Base-by-base conservation (phyloP, 2,113 vertebrate species). In the Burhinus oedicnemus region DNA sequence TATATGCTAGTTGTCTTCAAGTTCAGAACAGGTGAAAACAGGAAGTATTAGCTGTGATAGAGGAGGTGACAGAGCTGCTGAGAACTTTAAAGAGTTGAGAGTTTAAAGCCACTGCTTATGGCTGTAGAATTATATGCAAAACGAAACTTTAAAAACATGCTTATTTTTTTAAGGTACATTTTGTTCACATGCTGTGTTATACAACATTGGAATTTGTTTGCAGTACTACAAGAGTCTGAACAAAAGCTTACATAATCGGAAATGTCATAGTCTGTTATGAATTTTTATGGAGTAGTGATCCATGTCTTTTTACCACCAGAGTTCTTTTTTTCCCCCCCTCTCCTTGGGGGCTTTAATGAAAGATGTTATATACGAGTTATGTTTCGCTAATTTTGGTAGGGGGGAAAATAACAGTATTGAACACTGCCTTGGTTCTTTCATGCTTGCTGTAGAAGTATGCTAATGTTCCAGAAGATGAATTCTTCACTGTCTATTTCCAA, bases 231-330 rank as follows among this genome's bases (percentile, higher is more conserved):
- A 62, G 42, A 86, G 65, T 40, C 36, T 75, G 83, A 94, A 75
- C 76, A 87, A 95, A 95, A 95, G n/a, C 64, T 94, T 94, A 82
- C 23, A 21, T 94, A 95, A 92, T 75, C 2, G 8, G 57, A 60
- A 51, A 45, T 74, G 57, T 78, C 78, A 36, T 21, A 4, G 9
- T 80, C 65, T n/a, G 55, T 81, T 91, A 47, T 5, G 61, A 66
- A 47, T 84, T 89, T 65, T 82, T 60, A 62, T 0, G 2, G 61
- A 68, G 38, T 38, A 76, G 52, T 65, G 65, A 87, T 66, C 89
- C 44, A 69, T 15, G 13, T 54, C 74, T 89, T 87, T 49, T 45
- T 66, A 36, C 64, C 64, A 85, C 30, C 44, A 94, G 74, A 23
- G n/a, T n/a, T n/a, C 10, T 65, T 25, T 13, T 18, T 40, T 34